Base-by-base conservation (phyloP, 2,797 vertebrate species). In the Centroberyx gerrardi region DNA sequence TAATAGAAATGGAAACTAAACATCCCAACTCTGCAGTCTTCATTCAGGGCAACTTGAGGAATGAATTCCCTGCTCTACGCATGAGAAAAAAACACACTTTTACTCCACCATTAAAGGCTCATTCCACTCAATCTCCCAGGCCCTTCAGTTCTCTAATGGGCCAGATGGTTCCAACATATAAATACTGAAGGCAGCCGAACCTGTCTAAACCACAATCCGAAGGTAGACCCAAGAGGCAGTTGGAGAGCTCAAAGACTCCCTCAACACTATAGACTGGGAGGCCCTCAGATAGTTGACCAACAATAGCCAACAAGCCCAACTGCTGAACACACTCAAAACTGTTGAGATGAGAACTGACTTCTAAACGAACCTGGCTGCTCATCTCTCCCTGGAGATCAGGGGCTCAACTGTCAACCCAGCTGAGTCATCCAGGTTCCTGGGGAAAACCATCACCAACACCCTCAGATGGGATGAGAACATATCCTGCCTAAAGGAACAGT, bases 1-100 rank as follows among this genome's bases (percentile, higher is more conserved):
- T 75, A 60, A 83, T 86, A 74, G 59, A 80, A 82, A 84, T 74
- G 31, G 80, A 87, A 74, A 77, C 49, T 69, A 86, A 82, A 86
- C 67, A 76, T 62, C 71, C 31, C 14, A 1, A 31, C 36, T 44
- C 62, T 72, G 59, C 67, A 49, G 60, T 62, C 62, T 70, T 70
- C 49, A 73, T 78, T 64, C 52, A 54, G 33, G 42, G 54, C 7
- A 42, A 67, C 27, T 9, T 15, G 52, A 69, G 59, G 52, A 74
- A 72, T 78, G 58, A 78, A 76, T 68, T 63, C 59, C 61, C 49
- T 17, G 44, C 36, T n/a, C n/a, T 48, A 62, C 56, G 18, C 4
- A 22, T 46, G 8, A 42, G 51, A 66, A 3, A 72, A 73, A 33
- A 62, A 42, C 62, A 58, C 51, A 33, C 36, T 62, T 64, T 58